Base-by-base conservation (phyloP, 2,797 vertebrate species). In the Botia almorhae region DNA sequence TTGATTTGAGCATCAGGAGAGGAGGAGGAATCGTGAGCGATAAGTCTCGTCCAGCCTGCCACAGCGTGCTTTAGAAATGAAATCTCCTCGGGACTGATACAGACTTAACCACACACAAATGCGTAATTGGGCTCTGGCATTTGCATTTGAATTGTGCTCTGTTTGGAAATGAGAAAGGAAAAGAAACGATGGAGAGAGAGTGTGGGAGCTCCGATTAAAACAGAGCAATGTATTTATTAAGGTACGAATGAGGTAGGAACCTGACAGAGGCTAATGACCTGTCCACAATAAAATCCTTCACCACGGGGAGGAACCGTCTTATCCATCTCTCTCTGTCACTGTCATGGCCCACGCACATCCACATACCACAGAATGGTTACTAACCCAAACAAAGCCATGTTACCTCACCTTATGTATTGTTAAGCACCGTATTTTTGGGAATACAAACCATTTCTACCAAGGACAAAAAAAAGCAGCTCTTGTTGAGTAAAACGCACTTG, bases 81-180 rank as follows among this genome's bases (percentile, higher is more conserved):
- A 91, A 91, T 88, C 81, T 83, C 87, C 84, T 89, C 87, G 43
- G 55, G 74, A 88, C 88, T 85, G 89, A 92, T 84, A 87, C 88
- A 91, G 87, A 89, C 88, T 87, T 89, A 88, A 90, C 86, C 39
- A 72, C 85, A 88, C 84, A 84, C 85, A 87, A 87, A 85, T 85
- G 86, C 83, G 77, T 91, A 92, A 92, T 92, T 92, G 92, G 89
- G 82, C 84, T 56, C 64, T 74, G n/a, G 87, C 82, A 91, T 93
- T 93, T 91, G 91, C 91, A 93, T 93, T 85, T 91, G 89, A 93
- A 92, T 93, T 74, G 86, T 75, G 75, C 82, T 70, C 81, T 86
- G 87, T 86, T 89, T 84, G 81, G 77, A 76, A 36, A 43, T 51
- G 63, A 72, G 33, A 63, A 67, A 51, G 43, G 2, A 61, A 68